Base-by-base conservation (phyloP, 2,888 invertebrate genomes). In the Archaeoteleia sp. region DNA sequence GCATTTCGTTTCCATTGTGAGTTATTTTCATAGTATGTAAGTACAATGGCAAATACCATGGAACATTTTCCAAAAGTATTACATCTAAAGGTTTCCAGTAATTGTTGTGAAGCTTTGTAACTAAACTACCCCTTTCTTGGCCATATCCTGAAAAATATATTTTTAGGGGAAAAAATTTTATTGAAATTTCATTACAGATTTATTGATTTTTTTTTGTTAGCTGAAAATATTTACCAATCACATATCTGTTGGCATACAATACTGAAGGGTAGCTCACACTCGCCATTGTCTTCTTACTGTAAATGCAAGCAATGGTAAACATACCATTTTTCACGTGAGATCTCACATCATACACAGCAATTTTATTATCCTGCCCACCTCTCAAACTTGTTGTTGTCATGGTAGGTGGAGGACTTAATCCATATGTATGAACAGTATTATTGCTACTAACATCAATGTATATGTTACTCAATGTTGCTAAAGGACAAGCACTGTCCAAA, bases 11-110 rank as follows among this genome's bases (percentile, higher is more conserved):
- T 13, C 88, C 89, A 78, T 90, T 89, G 13, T 86, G 80, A 27
- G 84, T 81, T 20, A 96, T 88, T 82, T 89, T 90, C 58, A 98
- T 87, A 0, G 97, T 94, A 84, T 97, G 97, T 51, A 96, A 87
- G 85, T 96, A 98, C 70, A 96, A 90, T 1, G 95, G 93, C 27
- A 95, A 88, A 87, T 92, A 94, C 96, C 96, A 96, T 0, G 95
- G 95, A 73, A 98, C 91, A 84, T 95, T 93, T 87, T 98, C 97
- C 82, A 97, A 88, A 60, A 97, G 88, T 45, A 96, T 89, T 29
- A 96, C 88, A 75, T 94, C 91, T 51, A 97, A 86, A 0, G 90
- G 80, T 53, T 88, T 88, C 90, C 92, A 93, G 76, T 94, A 92
- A 73, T 91, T 93, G 80, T 97, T 97, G 60, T 91, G 91, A 43